Base-by-base conservation (phyloP, 2,113 vertebrate species). In the Microtus oregoni region DNA sequence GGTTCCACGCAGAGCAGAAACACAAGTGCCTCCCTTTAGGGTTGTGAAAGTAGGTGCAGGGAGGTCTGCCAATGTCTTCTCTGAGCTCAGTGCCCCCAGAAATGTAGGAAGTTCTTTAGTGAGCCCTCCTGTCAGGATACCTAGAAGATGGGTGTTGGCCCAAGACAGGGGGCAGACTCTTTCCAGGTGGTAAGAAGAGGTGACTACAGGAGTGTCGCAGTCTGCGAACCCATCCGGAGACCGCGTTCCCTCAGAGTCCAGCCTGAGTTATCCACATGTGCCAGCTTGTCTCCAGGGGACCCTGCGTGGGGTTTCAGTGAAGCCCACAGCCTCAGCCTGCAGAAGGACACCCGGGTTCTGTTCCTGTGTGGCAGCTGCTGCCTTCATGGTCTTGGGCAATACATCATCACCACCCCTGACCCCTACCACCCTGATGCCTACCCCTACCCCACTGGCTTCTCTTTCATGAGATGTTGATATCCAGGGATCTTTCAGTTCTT, bases 201-300 rank as follows among this genome's bases (percentile, higher is more conserved):
- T 65, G 20, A 79, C 14, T 65, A 24, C 9, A 35, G 35, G 8
- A 11, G 4, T 68, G 24, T 81, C 78, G 2, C 12, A 86, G 52
- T 17, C 19, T 83, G 65, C 44, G 28, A 63, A 17, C 52, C 67
- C 65, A 17, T 20, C 79, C 14, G 5, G 17, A 17, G n/a, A n/a
- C 61, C 32, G 2, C 8, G 35, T 68, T 72, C 35, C 83, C 8
- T 9, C 44, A 15, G 41, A 86, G 61, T 63, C 63, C 55, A 87
- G 32, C 41, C 82, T 92, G 63, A 0, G 0, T 4, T 28, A 19
- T 35, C 22, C 7, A 38, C 7, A 3, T 8, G 13, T 30, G 22
- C 28, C 14, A 81, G 20, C 65, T 47, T 6, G 44, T 68, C 32
- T 58, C 79, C 22, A 24, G 10, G 44, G 63, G 30, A 35, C 52